These are phyloP conservation scores for Progne subis DNA, from an alignment of 2,113 vertebrate species.

Conservation along the genomic window DNA sequence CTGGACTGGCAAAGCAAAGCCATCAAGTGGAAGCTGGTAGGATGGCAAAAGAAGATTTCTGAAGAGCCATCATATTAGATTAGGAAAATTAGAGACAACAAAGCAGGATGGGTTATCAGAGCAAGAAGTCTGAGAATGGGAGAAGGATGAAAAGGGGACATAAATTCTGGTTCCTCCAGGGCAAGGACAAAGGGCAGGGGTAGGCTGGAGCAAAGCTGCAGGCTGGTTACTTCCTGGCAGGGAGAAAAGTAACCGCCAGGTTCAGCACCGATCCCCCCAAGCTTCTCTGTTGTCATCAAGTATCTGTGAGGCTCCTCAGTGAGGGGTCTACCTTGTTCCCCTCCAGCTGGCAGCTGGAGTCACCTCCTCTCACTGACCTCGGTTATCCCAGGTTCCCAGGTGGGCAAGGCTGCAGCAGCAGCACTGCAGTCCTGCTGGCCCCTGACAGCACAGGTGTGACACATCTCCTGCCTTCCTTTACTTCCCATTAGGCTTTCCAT, in stretches of 20 bases:
- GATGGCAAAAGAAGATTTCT: neutral
- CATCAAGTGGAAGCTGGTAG: accelerated
- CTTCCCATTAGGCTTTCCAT: neutral
- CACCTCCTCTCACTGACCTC: neutral
- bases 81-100: accelerated
- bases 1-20: neutral
- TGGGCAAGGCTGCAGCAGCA: neutral
- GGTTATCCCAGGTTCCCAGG: accelerated
- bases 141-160: neutral
- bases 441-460: neutral
- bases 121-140: neutral
- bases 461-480: accelerated
- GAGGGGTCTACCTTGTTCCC: neutral
- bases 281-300: neutral
- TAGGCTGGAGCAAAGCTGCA: neutral
- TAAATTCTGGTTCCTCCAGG: neutral
- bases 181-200: neutral
- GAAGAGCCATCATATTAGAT: neutral
- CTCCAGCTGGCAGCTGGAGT: neutral
- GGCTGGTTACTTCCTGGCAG: neutral
- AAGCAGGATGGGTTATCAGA: neutral
- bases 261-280: accelerated
- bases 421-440: neutral
- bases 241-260: neutral
- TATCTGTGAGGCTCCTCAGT: neutral